Conservation (phyloP, 1,140 invertebrate species). For the Drosophila kepulauana region DNA sequence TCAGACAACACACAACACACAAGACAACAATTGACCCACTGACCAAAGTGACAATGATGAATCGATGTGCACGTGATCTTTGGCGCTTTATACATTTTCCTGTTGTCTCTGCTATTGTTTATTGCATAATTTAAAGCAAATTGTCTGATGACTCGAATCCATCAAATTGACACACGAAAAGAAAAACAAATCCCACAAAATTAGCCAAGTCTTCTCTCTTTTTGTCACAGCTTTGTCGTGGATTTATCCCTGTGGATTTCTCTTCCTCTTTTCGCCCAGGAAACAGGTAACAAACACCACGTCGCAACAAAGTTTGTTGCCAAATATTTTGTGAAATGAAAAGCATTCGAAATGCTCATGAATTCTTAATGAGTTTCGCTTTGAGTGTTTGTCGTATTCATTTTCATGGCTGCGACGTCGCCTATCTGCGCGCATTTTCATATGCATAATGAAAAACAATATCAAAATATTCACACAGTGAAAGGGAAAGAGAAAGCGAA, state of each 20-base stretch:
- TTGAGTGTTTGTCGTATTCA: conserved; percentile 10
- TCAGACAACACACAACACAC: conserved; percentile 18
- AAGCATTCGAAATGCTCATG: conserved; percentile 50
- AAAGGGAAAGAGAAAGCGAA: neutral
- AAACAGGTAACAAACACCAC: conserved; percentile 9
- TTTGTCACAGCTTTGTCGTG: too few relatives aligned
- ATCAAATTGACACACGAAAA: conserved; percentile 14
- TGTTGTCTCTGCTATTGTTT: neutral
- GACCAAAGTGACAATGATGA: conserved; percentile 68
- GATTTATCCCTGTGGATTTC: neutral
- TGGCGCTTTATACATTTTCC: neutral
- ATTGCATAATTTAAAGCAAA: conserved; percentile 15
- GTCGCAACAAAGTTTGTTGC: conserved; percentile 9
- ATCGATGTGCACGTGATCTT: conserved; percentile 46
- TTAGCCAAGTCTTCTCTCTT: conserved; percentile 10
- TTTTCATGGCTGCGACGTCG: conserved; percentile 11
- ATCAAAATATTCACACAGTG: conserved; percentile 14
- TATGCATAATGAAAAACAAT: conserved; percentile 73
- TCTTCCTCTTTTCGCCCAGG: neutral
- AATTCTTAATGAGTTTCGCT: conserved; percentile 41
- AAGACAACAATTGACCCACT: conserved; percentile 55
- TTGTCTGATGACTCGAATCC: conserved; percentile 19
- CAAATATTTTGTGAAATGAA: conserved; percentile 31
- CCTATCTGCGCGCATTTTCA: conserved; percentile 33
- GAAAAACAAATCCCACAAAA: conserved; percentile 18